Percentiles rank a stretch among this genome's conserved stretches.
Conservation (phyloP, 2,888 invertebrate species). For the Lithophane leautieri region DNA sequence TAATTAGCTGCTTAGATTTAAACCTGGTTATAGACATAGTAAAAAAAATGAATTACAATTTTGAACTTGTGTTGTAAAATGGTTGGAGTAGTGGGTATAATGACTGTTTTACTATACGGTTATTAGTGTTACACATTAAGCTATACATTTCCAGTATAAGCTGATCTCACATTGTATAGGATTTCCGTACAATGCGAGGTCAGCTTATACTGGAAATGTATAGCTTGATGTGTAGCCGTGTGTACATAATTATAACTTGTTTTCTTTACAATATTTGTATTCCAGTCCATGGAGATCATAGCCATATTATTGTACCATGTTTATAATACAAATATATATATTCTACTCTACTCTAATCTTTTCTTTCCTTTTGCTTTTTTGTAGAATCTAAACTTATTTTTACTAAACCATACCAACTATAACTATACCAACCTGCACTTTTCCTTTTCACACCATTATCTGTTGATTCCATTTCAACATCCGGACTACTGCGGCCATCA, state of each 20-base stretch:
- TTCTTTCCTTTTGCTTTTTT: too few species aligned
- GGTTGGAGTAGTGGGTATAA: too few species aligned
- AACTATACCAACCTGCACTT: constrained; percentile 16
- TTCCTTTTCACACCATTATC: constrained; percentile 2
- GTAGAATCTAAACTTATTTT: too few species aligned
- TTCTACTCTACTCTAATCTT: not conserved
- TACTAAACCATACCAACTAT: too few species aligned
- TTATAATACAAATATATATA: not conserved
- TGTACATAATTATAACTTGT: not conserved
- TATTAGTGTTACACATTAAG: too few species aligned
- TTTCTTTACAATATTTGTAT: not conserved
- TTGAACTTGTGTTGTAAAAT: too few species aligned
- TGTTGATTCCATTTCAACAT: not conserved
- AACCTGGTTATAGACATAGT: not conserved
- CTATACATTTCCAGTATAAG: too few species aligned
- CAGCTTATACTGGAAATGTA: too few species aligned
- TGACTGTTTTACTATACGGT: too few species aligned
- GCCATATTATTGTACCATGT: not conserved
- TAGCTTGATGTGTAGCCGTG: too few species aligned
- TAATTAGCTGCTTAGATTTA: not conserved
- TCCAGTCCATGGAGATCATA: not conserved
- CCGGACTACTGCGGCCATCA: not conserved
- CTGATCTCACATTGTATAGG: too few species aligned
- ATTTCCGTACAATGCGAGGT: too few species aligned
- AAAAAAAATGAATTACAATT: not conserved